phyloP scores from a whole-genome alignment of 2,888 invertebrate genomes.

The Kryphioiulus occultus region DNA sequence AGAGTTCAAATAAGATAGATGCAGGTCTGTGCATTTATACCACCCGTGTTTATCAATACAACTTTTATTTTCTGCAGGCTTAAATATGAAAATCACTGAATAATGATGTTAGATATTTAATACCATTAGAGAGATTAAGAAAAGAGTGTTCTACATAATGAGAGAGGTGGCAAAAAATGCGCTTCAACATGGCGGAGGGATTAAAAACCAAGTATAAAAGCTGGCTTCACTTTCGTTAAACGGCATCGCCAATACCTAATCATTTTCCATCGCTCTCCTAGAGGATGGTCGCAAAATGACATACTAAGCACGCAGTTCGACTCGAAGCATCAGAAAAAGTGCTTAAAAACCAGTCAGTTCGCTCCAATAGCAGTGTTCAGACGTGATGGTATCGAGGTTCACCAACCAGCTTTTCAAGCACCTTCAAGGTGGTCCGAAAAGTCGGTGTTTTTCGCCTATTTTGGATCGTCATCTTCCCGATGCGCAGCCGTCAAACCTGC shows the following conservation, averaged over 20 bases:
- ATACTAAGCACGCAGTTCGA: background rate
- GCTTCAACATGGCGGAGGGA: background rate
- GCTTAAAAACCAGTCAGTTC: background rate
- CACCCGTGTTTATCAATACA: no score
- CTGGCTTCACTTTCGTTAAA: background rate
- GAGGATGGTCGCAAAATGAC: background rate
- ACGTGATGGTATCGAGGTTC: background rate
- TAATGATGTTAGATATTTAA: no score
- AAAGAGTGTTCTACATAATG: no score
- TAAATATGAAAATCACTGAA: no score
- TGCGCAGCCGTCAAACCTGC: background rate
- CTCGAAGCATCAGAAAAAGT: background rate
- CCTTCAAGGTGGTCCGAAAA: background rate
- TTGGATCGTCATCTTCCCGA: background rate
- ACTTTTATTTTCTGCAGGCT: no score
- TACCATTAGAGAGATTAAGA: no score
- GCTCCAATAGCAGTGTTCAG: background rate
- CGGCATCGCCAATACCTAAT: background rate
- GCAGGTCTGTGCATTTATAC: no score
- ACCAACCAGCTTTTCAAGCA: background rate
- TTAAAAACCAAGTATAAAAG: background rate
- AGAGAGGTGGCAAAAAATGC: background rate
- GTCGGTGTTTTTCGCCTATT: background rate
- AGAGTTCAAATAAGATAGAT: no score
- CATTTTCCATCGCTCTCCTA: background rate